A percentile compares a stretch with the other conserved stretches of the same genome.
Evolutionary conservation across 1,140 invertebrate genomes (phyloP).

Genomic region (Cydia splendana): DNA sequence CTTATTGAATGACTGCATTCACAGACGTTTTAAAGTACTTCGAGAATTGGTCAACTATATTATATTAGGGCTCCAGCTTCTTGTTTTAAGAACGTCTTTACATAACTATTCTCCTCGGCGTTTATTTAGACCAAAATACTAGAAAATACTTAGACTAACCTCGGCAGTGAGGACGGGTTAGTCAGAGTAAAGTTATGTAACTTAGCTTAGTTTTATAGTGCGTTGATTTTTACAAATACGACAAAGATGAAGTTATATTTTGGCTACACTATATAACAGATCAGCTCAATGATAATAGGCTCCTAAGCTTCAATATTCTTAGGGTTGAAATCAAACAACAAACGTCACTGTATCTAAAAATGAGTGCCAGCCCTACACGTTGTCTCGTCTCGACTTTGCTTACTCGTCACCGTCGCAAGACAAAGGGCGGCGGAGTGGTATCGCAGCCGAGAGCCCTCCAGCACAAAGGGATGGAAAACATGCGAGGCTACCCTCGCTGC

Average conservation of each 20-base stretch:
- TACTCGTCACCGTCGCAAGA: slow-evolving; percentile 2
- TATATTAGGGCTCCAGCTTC: too few relatives aligned
- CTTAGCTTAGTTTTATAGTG: not conserved
- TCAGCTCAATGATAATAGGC: not conserved
- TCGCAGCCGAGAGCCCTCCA: slow-evolving; percentile 15
- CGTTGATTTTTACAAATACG: too few relatives aligned
- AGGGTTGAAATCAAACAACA: not conserved
- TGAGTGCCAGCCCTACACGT: not conserved
- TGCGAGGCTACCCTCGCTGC: not conserved
- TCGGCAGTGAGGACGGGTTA: not conserved
- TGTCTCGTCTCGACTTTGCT: not conserved
- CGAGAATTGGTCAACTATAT: too few relatives aligned
- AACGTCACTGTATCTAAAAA: not conserved
- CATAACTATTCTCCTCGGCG: not conserved
- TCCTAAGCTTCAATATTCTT: not conserved
- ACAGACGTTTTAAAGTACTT: too few relatives aligned
- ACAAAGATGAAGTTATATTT: too few relatives aligned
- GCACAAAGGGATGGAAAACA: slow-evolving; percentile 12
- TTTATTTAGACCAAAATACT: not conserved
- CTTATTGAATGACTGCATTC: too few relatives aligned
- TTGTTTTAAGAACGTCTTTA: not conserved
- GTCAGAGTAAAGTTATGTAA: not conserved
- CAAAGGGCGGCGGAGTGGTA: slow-evolving; percentile 29
- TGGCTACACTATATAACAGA: too few relatives aligned
- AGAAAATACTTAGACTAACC: not conserved